Evolutionary conservation across 2,888 invertebrate species (phyloP), one percentile per base, ranked within the genome.

Genomic region (Lycaena phlaeas): DNA sequence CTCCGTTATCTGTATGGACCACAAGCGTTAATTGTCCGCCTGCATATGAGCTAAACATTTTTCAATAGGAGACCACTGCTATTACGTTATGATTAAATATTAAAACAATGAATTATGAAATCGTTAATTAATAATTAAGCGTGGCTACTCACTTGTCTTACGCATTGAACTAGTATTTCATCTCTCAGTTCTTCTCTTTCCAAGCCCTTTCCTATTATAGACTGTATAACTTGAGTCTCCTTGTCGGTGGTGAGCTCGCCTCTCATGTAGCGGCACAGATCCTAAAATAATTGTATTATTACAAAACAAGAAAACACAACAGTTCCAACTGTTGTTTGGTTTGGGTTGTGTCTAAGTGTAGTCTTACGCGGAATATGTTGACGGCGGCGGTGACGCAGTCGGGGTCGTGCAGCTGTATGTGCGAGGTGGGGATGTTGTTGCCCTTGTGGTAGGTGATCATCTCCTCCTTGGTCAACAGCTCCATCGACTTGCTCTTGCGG

Each of bases 351-450:
- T 4, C 11, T 29, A 29, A 14, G 28, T 14, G 17, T 14, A 36
- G 29, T 72, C 88, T 88, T 76, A 95, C 96, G 75, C 95, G 89
- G 71, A 97, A 97, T 49, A 96, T 92, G 50, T 89, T 91, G 59
- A 96, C 95, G 3, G 97, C 95, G 0, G 95, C 88, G 37, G 92
- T 90, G 26, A 96, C 90, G 68, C 97, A 97, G 67, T 97, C 96
- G 0, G 96, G 95, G 78, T 97, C 97, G 66, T 96, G 96, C 86
- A 97, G 89, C 60, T 96, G 96, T 57, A 97, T 92, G 71, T 97
- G 97, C 0, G 97, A 96, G 38, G 93, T 95, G 0, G 96, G 94
- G 53, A 97, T 97, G 43, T 91, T 90, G 59, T 92, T 93, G 29
- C 92, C 92, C 64, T 95, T 93, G 65, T 94, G 93, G 67, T 92